phyloP scores from a whole-genome alignment of 2,113 vertebrate species.

The Callipepla californica region DNA sequence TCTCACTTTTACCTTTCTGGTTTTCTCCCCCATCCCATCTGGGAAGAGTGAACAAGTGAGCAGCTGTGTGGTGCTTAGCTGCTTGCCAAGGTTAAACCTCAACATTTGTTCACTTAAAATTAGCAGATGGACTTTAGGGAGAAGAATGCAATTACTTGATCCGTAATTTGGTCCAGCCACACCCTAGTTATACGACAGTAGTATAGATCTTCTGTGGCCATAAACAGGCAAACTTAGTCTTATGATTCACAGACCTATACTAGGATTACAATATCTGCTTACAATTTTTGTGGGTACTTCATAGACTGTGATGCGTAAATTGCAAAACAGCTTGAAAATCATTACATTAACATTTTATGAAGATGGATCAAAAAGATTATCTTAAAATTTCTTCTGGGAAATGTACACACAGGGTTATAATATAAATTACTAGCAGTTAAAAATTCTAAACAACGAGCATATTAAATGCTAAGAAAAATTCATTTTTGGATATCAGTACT shows the following conservation, averaged over 20 bases:
- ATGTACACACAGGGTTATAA: constrained; percentile 2
- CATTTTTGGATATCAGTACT: neutral
- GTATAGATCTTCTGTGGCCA: neutral
- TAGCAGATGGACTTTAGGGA: neutral
- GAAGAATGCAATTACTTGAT: neutral
- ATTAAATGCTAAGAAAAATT: constrained; percentile 14
- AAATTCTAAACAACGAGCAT: constrained; percentile 38
- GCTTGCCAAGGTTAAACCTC: neutral
- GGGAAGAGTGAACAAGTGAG: neutral
- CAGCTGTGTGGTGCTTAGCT: neutral
- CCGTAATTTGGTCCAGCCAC: neutral
- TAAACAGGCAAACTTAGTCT: neutral
- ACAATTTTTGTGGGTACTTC: constrained; percentile 19
- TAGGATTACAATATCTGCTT: neutral
- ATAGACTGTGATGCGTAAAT: constrained; percentile 10
- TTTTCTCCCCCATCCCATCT: neutral
- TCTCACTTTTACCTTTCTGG: neutral
- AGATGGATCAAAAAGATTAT: constrained; percentile 60
- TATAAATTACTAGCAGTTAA: constrained; percentile 54
- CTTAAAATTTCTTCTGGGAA: constrained; percentile 60
- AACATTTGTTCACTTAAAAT: constrained; percentile 6
- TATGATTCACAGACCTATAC: neutral
- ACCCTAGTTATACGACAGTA: neutral
- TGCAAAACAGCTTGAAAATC: constrained; percentile 47
- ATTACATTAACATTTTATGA: constrained; percentile 63